Base-by-base conservation (phyloP, 2,888 invertebrate genomes). In the Xylophagus ater region DNA sequence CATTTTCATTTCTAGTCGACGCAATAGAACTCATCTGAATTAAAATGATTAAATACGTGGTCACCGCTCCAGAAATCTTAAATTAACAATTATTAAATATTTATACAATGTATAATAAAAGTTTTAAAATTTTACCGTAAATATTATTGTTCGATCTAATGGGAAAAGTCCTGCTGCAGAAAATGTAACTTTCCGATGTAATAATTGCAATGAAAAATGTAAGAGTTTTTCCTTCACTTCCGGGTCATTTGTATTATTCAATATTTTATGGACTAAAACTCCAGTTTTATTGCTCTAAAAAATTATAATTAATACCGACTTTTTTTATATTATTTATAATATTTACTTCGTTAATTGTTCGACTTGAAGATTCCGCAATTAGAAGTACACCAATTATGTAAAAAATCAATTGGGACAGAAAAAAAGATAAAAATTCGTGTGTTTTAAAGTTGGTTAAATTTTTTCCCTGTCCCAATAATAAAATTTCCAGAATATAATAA, bases 401-500 rank as follows among this genome's bases (percentile, higher is more conserved):
- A 18, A 44, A 29, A 6, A 32, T 36, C 4, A 39, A 33, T 41
- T 44, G 44, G 26, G 33, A 44, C 7, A 33, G 26, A 14, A 44
- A 39, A 25, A 44, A 44, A 6, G 26, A n/a, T 2, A 41, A 21
- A 34, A 41, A 39, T 25, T 37, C 36, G 12, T 19, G 18, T 2
- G 33, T 30, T 20, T 30, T 36, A 23, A 37, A 37, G 9, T 40
- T 23, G 3, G 5, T 26, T 23, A 8, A 23, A 23, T 31, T 56
- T 54, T 37, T 6, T n/a, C 21, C 57, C 44, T 1, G 55, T 52
- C 18, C 56, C 58, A 6, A 59, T 57, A 41, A 53, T 56, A n/a
- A 62, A 30, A 41, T 30, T 3, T 63, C 65, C 34, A 64, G 45
- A 3, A 64, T 59, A 38, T 65, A 64, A 32, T 65, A 64, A 0